Evolutionary conservation across 1,140 invertebrate genomes (phyloP), one percentile per base, ranked within the genome.

Genomic region (Zeugodacus cucurbitae): DNA sequence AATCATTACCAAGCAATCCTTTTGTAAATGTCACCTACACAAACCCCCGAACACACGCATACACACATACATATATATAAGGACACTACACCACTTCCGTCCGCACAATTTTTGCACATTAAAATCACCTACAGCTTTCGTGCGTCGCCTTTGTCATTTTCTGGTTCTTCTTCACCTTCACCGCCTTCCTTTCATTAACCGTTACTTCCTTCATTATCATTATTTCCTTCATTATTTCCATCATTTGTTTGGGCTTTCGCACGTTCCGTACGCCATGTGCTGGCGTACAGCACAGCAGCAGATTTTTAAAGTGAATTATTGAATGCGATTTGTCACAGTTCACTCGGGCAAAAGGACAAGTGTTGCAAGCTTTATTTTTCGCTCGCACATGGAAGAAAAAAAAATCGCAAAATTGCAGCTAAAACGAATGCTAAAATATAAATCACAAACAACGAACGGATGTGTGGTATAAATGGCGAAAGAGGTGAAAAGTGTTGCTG

Each of bases 261-360:
- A 82, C 74, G 44, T 48, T 82, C 4, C 10, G 20, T 44, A 0
- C 41, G 44, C 74, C 34, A 74, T 74, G 70, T 74, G 70, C 70
- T 74, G n/a, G 22, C 14, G 17, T 34, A 26, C 22, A 48, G 20
- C 74, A 29, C 34, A 74, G 8, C 22, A 48, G 20, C 74, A 29
- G 67, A 74, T 74, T 74, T 74, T 74, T 74, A 74, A 82, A 82
- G 74, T 82, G 74, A 82, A 29, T 82, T 82, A 82, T 82, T 82
- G 74, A 82, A 82, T 82, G 41, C 34, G 44, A 82, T 82, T 74
- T 82, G 74, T 82, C 74, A 82, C 74, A 82, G 41, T 82, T 82
- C 48, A 10, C 74, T 82, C 11, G 74, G n/a, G 37, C 41, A 48
- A 44, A 82, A 34, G n/a, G n/a, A 26, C 22, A 82, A 82, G 41